Conservation (phyloP, 2,797 vertebrate genomes). For the Chrosomus eos region DNA sequence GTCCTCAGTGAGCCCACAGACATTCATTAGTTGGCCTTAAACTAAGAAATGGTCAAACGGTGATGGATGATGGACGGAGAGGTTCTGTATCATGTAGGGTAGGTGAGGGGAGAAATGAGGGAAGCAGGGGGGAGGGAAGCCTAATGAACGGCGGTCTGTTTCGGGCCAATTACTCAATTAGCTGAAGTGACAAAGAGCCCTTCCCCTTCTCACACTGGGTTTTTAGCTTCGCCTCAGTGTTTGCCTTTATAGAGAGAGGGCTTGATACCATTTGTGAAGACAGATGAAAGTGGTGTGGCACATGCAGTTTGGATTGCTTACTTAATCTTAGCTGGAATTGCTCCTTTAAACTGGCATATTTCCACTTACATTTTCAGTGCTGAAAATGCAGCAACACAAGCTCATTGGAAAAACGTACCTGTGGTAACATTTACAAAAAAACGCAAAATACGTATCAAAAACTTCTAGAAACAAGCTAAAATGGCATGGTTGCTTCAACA, state of each 20-base stretch:
- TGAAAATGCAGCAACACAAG: neutral
- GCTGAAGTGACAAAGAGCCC: slow-evolving; percentile 50
- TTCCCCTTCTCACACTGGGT: slow-evolving; percentile 31
- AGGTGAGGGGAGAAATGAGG: slow-evolving; percentile 53
- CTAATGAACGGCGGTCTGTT: slow-evolving; percentile 48
- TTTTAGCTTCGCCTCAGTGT: slow-evolving; percentile 32
- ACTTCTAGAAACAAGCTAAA: no score
- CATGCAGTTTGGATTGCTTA: slow-evolving; percentile 16
- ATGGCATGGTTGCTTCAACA: no score
- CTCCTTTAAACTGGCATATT: neutral
- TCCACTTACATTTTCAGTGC: neutral
- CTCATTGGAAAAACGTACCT: no score
- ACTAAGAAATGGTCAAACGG: slow-evolving; percentile 59
- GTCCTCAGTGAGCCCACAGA: slow-evolving; percentile 66
- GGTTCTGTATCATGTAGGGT: slow-evolving; percentile 48
- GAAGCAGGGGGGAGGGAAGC: slow-evolving; percentile 54
- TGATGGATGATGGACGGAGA: slow-evolving; percentile 64
- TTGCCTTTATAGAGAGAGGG: slow-evolving; percentile 24
- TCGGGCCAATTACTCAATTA: slow-evolving; percentile 59
- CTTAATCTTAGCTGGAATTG: neutral
- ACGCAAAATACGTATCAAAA: no score
- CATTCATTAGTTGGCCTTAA: slow-evolving; percentile 68
- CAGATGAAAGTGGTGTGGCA: neutral
- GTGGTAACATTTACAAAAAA: no score
- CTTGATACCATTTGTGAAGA: slow-evolving; percentile 39